phyloP scores from a whole-genome alignment of 2,888 invertebrate species.

The Epirrita christyi region DNA sequence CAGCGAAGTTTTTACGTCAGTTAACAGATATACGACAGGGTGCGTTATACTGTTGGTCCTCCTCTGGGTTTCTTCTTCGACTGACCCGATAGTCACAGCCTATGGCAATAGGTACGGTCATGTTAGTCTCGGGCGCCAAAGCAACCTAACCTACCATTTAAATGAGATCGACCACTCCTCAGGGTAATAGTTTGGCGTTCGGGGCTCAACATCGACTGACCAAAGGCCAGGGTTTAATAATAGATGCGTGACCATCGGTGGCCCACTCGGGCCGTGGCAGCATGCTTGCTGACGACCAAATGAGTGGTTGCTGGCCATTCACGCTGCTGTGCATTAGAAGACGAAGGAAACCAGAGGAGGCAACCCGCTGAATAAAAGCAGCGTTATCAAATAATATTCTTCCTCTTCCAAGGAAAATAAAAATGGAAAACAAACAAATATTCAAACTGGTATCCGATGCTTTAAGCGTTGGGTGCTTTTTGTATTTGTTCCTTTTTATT shows the following conservation, averaged over 20 bases:
- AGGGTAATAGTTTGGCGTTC: conserved; percentile 36
- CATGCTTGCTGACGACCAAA: conserved; percentile 31
- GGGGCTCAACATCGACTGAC: conserved; percentile 31
- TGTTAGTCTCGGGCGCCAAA: conserved; percentile 37
- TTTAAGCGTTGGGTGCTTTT: background rate
- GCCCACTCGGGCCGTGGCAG: conserved; percentile 35
- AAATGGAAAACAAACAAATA: conserved; percentile 3
- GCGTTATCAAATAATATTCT: conserved; percentile 23
- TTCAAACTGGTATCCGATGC: conserved; percentile 20
- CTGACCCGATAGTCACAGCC: conserved; percentile 32
- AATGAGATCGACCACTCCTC: conserved; percentile 21
- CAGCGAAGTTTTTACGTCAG: conserved; percentile 20
- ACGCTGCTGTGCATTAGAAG: conserved; percentile 35
- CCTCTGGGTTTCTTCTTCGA: conserved; percentile 34
- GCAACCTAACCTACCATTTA: conserved; percentile 1
- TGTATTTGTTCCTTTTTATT: background rate
- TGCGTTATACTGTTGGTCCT: conserved; percentile 22
- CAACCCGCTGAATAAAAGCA: conserved; percentile 32
- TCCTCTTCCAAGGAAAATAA: conserved; percentile 4
- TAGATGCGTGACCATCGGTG: conserved; percentile 28
- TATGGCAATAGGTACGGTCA: conserved; percentile 21
- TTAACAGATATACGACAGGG: background rate
- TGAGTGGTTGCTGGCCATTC: conserved; percentile 24
- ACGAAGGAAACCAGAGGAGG: conserved; percentile 37
- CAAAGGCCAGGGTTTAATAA: conserved; percentile 16